Evolutionary conservation across 2,113 vertebrate genomes (phyloP), one percentile per base, ranked within the genome.

Genomic region (Coturnix japonica): DNA sequence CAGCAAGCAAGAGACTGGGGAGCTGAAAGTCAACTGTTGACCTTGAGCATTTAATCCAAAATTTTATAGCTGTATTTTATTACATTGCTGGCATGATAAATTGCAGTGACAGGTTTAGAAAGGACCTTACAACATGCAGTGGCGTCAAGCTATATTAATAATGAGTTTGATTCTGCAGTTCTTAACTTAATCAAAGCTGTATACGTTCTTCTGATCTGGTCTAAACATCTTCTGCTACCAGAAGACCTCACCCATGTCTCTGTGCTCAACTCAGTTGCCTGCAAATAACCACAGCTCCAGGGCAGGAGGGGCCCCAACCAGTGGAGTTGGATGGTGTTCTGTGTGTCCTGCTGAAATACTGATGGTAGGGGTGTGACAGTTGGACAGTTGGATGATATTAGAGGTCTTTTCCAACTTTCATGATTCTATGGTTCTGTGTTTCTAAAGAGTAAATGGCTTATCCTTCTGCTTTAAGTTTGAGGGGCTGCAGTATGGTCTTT

Each of bases 21-120:
- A 83, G 85, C 41, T 95, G 87, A 81, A 94, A 95, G 95, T 93
- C 93, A 4, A 85, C 93, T 69, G 51, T 30, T 96, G 96, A 96
- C 96, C 95, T 97, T 96, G 94, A 96, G 85, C 89, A 90, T 96
- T 95, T 95, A 95, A 94, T 96, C 95, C 95, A 93, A 87, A 89
- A 87, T 95, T 95, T 96, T 95, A 95, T 96, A 74, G 91, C 84
- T 82, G 82, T 92, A 69, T 92, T 96, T 95, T 96, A 96, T 96
- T 95, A 93, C 77, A 66, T 70, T 93, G 87, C 89, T 91, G 60
- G 63, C 80, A 87, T 94, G 95, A 96, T 96, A 93, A 95, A 95
- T 96, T 93, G 84, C 89, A 90, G 81, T 95, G 95, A 95, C 94
- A 96, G 91, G 83, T 95, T 96, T 95, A 93, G 93, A 95, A 96